Base-by-base conservation (phyloP, 2,888 invertebrate species). In the Rotaria macrura region DNA sequence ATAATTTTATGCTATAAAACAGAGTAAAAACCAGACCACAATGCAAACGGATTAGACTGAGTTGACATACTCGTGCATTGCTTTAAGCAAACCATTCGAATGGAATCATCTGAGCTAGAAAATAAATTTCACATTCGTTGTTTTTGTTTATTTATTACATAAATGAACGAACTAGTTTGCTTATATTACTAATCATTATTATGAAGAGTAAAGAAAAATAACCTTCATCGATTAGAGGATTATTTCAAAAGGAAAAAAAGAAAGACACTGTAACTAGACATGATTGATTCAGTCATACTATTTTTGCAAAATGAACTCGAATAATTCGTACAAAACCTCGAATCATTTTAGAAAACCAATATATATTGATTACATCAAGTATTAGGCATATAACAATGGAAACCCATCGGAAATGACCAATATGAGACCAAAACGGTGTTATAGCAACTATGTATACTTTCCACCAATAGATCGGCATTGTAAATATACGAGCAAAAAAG, bases 381-480 rank as follows among this genome's bases (percentile, higher is more conserved):
- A 90, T 88, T 55, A 89, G 84, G 87, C 90, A 90, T 9, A 90
- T 88, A 14, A 89, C 86, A 57, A 90, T 88, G 85, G 90, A 88
- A 29, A 90, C 89, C 54, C 88, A 87, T 87, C 89, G 89, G 25
- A 90, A 89, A 87, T 89, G 88, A 25, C 90, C 90, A 17, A 90
- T 88, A 38, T 88, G 88, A 47, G 86, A 86, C 85, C 89, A 89
- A 5, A 88, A 87, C 43, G 88, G 88, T n/a, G 89, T 89, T 25
- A 89, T 89, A 83, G 89, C 88, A 34, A 90, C 88, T 49, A 86
- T 87, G 87, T 89, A 90, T 12, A 90, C 89, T 87, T 89, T 89
- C 87, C 88, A 88, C 90, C 90, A 90, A 87, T 89, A 90, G 0
- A 88, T 87, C 1, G 90, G 90, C 88, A 90, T 89, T 34, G 87